phyloP scores from a whole-genome alignment of 2,888 invertebrate genomes.

The Helicoverpa assulta region DNA sequence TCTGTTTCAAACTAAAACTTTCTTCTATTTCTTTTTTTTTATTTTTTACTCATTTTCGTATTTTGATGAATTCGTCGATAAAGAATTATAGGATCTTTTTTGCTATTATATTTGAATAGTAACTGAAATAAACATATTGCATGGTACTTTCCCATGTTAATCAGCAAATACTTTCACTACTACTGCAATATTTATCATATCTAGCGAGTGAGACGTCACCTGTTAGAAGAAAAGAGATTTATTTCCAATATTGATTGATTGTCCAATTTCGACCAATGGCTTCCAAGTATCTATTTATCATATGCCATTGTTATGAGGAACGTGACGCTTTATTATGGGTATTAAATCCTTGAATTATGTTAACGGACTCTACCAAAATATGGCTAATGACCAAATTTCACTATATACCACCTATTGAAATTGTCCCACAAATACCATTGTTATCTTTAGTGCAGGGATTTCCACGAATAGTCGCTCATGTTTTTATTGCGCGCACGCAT shows the following conservation, averaged over 20 bases:
- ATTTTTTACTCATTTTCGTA: too few relatives aligned
- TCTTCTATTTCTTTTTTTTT: too few relatives aligned
- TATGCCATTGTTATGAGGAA: not conserved
- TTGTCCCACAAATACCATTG: conserved; percentile 22
- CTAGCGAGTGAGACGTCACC: not conserved
- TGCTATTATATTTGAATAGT: not conserved
- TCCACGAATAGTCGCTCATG: conserved; percentile 52
- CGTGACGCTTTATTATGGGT: not conserved
- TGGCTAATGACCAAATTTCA: not conserved
- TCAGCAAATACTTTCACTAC: not conserved
- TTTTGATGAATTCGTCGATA: too few relatives aligned
- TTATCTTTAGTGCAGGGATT: conserved; percentile 56
- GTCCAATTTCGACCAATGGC: not conserved
- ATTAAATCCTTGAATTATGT: not conserved
- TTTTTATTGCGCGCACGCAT: conserved; percentile 63
- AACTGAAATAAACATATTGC: not conserved
- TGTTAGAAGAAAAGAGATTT: not conserved
- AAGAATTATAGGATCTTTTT: not conserved
- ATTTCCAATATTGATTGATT: not conserved
- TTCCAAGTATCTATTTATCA: conserved; percentile 13
- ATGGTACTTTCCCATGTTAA: not conserved
- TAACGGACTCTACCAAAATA: not conserved
- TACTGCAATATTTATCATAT: not conserved
- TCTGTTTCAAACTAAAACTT: too few relatives aligned
- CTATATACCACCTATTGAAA: conserved; percentile 15